Percentiles rank a stretch among this genome's conserved stretches.
Evolutionary conservation across 2,888 invertebrate species (phyloP).

Genomic region (Chaitophorus viminalis): DNA sequence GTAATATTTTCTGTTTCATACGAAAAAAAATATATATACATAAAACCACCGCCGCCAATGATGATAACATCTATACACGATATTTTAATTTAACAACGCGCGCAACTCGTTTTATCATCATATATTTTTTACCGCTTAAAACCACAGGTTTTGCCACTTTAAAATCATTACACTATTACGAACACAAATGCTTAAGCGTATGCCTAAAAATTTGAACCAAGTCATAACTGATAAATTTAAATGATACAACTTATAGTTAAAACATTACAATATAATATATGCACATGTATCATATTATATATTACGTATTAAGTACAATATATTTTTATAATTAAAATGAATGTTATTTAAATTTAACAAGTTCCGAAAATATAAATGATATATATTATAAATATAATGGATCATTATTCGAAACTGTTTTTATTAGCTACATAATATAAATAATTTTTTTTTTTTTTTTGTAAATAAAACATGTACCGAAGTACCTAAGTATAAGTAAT

Average conservation of each 20-base stretch:
- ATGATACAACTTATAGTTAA: neutral
- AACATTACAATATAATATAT: neutral
- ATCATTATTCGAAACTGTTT: neutral
- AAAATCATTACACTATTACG: constrained; percentile 18
- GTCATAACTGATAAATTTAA: neutral
- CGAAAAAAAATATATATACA: neutral
- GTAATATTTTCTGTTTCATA: constrained; percentile 45
- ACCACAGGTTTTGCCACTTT: constrained; percentile 56
- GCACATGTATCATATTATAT: too few species aligned
- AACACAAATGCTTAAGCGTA: constrained; percentile 12
- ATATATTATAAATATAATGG: neutral
- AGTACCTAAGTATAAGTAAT: too few species aligned
- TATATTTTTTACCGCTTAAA: constrained; percentile 22
- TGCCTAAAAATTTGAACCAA: neutral
- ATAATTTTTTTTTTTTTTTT: neutral
- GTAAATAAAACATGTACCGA: neutral
- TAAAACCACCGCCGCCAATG: constrained; percentile 23
- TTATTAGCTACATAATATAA: neutral
- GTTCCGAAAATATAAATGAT: neutral
- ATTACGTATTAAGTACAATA: too few species aligned
- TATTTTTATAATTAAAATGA: neutral
- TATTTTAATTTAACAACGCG: constrained; percentile 59
- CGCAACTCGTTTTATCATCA: constrained; percentile 55
- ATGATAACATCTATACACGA: constrained; percentile 56
- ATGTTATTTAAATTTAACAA: neutral